These are phyloP conservation scores for Bhutanitis thaidina DNA, from an alignment of 2,888 invertebrate genomes.

Conservation along the genomic window DNA sequence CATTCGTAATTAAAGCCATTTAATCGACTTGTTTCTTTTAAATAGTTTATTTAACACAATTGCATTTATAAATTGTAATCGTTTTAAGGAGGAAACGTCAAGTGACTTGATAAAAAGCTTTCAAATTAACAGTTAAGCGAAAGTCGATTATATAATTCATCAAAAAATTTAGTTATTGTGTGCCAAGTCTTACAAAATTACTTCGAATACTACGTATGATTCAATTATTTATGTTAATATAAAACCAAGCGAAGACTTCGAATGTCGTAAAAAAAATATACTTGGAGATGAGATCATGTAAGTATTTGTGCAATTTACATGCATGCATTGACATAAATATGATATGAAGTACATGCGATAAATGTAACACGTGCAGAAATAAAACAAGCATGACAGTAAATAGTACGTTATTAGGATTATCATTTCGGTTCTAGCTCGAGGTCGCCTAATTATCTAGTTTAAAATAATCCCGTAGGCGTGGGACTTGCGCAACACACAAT, in stretches of 20 bases:
- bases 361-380: conserved; percentile 37
- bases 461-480: conserved; percentile 75
- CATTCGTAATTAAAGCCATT: conserved; percentile 13
- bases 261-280: conserved; percentile 1
- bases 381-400: conserved; percentile 31
- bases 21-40: conserved; percentile 29
- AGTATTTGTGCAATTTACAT: conserved; percentile 16
- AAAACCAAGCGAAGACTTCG: conserved; percentile 10
- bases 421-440: conserved; percentile 43
- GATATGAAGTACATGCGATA: conserved; percentile 13
- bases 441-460: conserved; percentile 58
- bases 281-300: conserved; percentile 17
- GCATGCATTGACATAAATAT: conserved; percentile 17
- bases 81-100: conserved; percentile 7
- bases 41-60: conserved; percentile 1
- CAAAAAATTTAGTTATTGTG: too few relatives aligned
- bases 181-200: not conserved
- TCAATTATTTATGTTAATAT: not conserved
- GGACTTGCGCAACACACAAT: conserved; percentile 72
- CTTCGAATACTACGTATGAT: not conserved
- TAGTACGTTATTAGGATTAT: conserved; percentile 37
- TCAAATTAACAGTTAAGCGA: not conserved
- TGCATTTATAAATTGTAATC: conserved; percentile 5
- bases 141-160: too few relatives aligned
- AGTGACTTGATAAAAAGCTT: conserved; percentile 4